Evolutionary conservation across 2,797 vertebrate species (phyloP), one percentile per base, ranked within the genome.

Genomic region (Simalia tracyae): DNA sequence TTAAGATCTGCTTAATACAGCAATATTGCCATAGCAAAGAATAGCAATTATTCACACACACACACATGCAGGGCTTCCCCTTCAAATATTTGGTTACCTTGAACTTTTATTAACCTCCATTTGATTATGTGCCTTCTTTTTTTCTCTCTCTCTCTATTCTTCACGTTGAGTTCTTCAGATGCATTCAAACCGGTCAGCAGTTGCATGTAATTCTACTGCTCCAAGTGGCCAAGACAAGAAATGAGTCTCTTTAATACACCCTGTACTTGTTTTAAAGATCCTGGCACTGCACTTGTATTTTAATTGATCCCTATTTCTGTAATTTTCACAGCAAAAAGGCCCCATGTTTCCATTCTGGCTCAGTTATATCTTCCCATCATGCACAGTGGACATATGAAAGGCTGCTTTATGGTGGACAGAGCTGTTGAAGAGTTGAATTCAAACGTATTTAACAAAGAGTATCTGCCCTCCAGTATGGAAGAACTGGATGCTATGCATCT

Each of bases 371-470:
- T 60, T 36, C 19, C 2, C 56, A 22, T 22, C 93, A 54, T 81
- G 61, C 50, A 1, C 91, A 0, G 9, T 81, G 36, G 72, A 7
- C 50, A 54, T 54, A 54, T 7, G 6, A 54, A 54, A 54, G 50
- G 19, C 36, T 24, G 72, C 36, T 81, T 81, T 24, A 81, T 81
- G 42, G 19, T 81, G 9, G 19, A 24, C 8, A 46, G 3, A 68
- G 19, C 64, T 89, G 22, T 84, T 92, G 64, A 95, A 94, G 91
- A 42, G 31, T 26, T 92, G 24, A 5, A 92, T 91, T 88, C 92
- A 57, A 87, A 96, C 93, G 60, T n/a, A 1, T 84, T 88, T 24
- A 56, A 54, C 4, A 1, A 88, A 68, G 26, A 66, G 26, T 28
- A 22, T 28, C 28, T 64, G 50, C 56, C 50, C n/a, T n/a, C 4